Percentiles rank a stretch among this genome's conserved stretches.
Conservation (phyloP, 2,113 vertebrate species). For the Rhea pennata region DNA sequence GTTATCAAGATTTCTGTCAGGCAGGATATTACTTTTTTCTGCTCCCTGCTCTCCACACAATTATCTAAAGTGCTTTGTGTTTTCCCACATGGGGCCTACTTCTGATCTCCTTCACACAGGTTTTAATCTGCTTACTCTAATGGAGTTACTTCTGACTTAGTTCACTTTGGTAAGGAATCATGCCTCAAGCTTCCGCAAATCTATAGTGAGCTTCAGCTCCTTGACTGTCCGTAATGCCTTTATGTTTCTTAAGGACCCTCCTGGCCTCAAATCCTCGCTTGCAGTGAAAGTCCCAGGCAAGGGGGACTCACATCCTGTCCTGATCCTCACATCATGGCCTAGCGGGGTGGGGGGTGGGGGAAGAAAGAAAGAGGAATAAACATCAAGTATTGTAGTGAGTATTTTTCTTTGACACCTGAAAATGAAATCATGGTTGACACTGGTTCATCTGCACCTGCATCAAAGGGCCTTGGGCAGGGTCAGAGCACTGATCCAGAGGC, state of each 20-base stretch:
- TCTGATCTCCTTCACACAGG: neutral
- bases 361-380: neutral
- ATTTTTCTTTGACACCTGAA: neutral
- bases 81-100: neutral
- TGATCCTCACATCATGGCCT: rapidly evolving
- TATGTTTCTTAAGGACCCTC: neutral
- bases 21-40: conserved; percentile 16
- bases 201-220: neutral
- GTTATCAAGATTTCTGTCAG: conserved; percentile 38
- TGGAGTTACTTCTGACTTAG: conserved; percentile 26
- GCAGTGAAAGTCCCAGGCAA: neutral
- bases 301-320: no score
- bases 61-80: conserved; percentile 47
- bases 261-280: neutral
- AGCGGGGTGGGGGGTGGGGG: rapidly evolving
- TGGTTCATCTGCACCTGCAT: neutral
- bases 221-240: neutral
- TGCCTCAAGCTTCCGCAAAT: rapidly evolving
- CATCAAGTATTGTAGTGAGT: neutral
- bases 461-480: neutral
- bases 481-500: neutral
- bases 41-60: neutral
- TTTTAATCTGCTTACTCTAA: conserved; percentile 16
- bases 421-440: neutral
- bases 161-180: neutral